Conservation (phyloP, 2,888 invertebrate genomes). For the Patella caerulea region DNA sequence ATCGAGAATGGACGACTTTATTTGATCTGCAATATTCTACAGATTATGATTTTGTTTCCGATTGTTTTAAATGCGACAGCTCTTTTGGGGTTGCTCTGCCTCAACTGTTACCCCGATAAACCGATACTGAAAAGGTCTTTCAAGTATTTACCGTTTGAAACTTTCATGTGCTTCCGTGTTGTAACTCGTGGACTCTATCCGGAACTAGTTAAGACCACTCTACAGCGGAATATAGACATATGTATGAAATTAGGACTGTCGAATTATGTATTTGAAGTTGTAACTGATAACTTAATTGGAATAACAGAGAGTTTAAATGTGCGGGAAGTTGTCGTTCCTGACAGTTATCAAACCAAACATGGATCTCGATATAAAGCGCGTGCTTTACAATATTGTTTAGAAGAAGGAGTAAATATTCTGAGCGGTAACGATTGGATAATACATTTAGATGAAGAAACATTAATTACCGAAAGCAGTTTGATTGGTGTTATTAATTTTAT, state of each 20-base stretch:
- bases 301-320: slow-evolving; percentile 42
- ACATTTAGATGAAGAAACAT: slow-evolving; percentile 63
- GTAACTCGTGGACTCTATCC: slow-evolving; percentile 49
- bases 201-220: slow-evolving; percentile 39
- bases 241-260: slow-evolving; percentile 49
- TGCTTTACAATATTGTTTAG: slow-evolving; percentile 60
- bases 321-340: slow-evolving; percentile 55
- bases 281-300: slow-evolving; percentile 49
- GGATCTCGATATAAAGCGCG: slow-evolving; percentile 57
- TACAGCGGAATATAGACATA: slow-evolving; percentile 47
- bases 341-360: slow-evolving; percentile 45
- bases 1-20: too few relatives aligned
- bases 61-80: too few relatives aligned
- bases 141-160: slow-evolving; percentile 45
- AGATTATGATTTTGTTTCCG: too few relatives aligned
- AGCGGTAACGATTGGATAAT: slow-evolving; percentile 63
- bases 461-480: slow-evolving; percentile 58
- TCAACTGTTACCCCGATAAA: slow-evolving; percentile 51
- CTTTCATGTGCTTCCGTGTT: slow-evolving; percentile 52
- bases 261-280: slow-evolving; percentile 56
- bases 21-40: too few relatives aligned
- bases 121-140: slow-evolving; percentile 53
- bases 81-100: slow-evolving; percentile 54
- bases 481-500: slow-evolving; percentile 62
- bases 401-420: slow-evolving; percentile 43